Conservation (phyloP, 2,797 vertebrate species). For the Mormyrops attenuatus region DNA sequence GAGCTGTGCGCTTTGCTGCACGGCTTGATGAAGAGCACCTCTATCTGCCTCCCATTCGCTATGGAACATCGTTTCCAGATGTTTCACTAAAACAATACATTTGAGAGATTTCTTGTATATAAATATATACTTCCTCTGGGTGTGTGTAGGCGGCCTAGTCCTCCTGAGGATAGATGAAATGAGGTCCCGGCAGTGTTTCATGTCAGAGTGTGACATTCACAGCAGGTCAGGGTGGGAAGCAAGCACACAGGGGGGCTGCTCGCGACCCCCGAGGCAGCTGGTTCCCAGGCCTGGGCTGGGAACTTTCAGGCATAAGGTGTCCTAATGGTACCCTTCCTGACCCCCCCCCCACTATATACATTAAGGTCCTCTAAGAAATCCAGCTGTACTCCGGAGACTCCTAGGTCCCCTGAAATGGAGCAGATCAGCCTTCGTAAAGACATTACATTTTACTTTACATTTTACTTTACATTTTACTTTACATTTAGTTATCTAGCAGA, state of each 20-base stretch:
- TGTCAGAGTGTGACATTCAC: constrained; percentile 53
- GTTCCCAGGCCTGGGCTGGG: constrained; percentile 63
- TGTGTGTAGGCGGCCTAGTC: constrained; percentile 41
- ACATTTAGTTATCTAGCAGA: background rate
- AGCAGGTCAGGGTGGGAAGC: constrained; percentile 50
- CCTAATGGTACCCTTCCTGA: background rate
- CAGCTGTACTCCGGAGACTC: background rate
- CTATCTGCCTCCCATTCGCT: constrained; percentile 50
- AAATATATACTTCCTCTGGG: constrained; percentile 48
- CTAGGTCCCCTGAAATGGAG: background rate
- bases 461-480: too few relatives aligned
- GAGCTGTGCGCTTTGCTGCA: constrained; percentile 40
- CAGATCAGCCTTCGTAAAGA: background rate
- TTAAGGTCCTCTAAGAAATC: background rate
- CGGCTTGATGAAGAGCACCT: constrained; percentile 29
- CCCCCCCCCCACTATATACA: background rate
- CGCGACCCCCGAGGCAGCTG: constrained; percentile 41
- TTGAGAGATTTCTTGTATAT: background rate
- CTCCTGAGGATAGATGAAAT: constrained; percentile 24
- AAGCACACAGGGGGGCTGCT: constrained; percentile 50
- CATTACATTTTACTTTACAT: too few relatives aligned
- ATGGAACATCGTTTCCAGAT: constrained; percentile 61
- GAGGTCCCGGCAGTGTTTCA: background rate
- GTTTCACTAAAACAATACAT: constrained; percentile 57
- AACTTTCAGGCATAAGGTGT: constrained; percentile 38